Percentiles rank a stretch among this genome's conserved stretches.
Conservation (phyloP, 1,140 invertebrate genomes). For the Euura saliciscinereae region DNA sequence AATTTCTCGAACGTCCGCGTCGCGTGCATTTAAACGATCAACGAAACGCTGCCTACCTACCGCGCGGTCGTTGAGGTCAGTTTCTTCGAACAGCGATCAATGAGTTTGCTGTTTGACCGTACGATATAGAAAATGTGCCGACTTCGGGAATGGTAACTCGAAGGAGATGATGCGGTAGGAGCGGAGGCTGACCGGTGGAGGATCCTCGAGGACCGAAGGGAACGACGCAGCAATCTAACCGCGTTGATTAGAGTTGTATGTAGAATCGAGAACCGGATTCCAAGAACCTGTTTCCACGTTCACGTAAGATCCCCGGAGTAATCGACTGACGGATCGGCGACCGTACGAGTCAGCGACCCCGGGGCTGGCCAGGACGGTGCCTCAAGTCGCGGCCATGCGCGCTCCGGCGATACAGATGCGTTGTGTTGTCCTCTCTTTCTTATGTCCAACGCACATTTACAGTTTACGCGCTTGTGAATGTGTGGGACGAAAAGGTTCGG, state of each 20-base stretch:
- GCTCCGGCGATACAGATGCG: constrained; percentile 12
- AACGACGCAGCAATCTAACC: constrained; percentile 61
- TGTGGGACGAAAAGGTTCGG: not conserved
- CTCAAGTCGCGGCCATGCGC: constrained; percentile 28
- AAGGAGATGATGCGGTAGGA: constrained; percentile 6
- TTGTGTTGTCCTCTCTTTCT: not conserved
- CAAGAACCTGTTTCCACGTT: constrained; percentile 63
- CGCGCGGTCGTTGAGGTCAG: too few relatives aligned
- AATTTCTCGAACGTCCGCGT: too few relatives aligned
- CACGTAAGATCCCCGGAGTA: constrained; percentile 62
- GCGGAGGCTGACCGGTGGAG: not conserved
- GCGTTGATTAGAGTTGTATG: constrained; percentile 63
- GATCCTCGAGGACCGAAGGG: constrained; percentile 7
- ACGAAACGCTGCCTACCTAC: too few relatives aligned
- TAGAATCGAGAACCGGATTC: constrained; percentile 63
- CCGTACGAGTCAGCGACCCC: constrained; percentile 62
- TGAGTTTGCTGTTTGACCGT: too few relatives aligned
- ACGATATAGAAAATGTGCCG: too few relatives aligned
- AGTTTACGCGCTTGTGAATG: not conserved
- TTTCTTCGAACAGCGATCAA: too few relatives aligned
- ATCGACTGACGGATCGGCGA: constrained; percentile 63
- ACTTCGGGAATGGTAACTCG: too few relatives aligned
- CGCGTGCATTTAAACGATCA: too few relatives aligned
- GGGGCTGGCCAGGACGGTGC: constrained; percentile 15
- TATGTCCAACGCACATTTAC: not conserved